Base-by-base conservation (phyloP, 2,797 vertebrate genomes). In the Astyanax mexicanus region DNA sequence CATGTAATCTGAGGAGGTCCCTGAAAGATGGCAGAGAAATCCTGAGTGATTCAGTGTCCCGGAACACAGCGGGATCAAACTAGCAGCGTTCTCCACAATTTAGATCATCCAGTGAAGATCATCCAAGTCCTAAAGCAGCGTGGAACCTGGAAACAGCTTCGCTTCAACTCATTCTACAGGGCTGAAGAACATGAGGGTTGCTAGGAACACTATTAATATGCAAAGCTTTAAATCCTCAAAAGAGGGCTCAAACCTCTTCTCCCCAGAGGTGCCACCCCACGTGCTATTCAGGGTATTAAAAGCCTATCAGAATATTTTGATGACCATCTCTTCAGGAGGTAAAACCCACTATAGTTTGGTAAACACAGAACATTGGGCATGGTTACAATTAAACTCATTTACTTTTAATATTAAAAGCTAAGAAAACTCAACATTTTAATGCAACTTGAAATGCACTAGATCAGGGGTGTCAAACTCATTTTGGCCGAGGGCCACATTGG, bases 1-100 rank as follows among this genome's bases (percentile, higher is more conserved):
- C 55, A 27, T 27, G 83, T 57, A 78, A 81, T 44, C 21, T 8
- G 65, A 84, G 66, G 15, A 47, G 55, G 65, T 69, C 57, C 69
- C 32, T 17, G 19, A 29, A 55, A 69, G 58, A 12, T 11, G 55
- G 52, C 23, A 1, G 2, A 29, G 52, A 7, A 40, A 21, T 10
- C 7, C 27, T 51, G 61, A 54, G n/a, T 27, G 65, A 27, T 38
- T n/a, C 21, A 40, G 32, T 4, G 40, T 6, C 32, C 17, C 15
- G 21, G 4, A 42, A 55, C 67, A 38, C 60, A 27, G 23, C 55
- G 35, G 7, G 64, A 27, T 23, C 37, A 61, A 32, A 35, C 52
- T 11, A 15, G 11, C 15, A 32, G 9, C 10, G 32, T 60, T 60
- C 17, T 61, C 17, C n/a, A 15, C 4, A 40, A 45, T 38, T 17